Conservation (phyloP, 2,113 vertebrate species). For the Noctilio leporinus region DNA sequence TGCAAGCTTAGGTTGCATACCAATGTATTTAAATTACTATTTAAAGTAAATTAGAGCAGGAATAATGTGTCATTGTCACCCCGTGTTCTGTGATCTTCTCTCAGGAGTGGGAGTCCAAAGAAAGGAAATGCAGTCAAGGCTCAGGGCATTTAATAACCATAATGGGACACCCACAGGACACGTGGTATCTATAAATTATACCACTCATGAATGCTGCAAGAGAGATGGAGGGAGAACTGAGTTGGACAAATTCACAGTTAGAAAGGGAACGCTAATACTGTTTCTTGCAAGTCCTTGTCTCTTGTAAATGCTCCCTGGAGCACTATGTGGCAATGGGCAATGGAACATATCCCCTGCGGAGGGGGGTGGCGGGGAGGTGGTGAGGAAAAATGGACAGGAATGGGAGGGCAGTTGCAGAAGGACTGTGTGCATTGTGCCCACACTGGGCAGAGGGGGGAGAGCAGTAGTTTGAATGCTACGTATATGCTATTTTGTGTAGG, state of each 20-base stretch:
- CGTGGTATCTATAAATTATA: background rate
- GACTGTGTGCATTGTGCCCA: background rate
- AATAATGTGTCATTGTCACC: background rate
- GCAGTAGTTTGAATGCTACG: background rate
- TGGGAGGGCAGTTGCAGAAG: too few relatives aligned
- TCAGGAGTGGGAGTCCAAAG: background rate
- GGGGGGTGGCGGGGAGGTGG: background rate
- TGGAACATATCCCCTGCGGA: background rate
- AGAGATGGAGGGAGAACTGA: background rate
- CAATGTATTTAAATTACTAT: background rate
- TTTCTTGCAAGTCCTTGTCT: background rate
- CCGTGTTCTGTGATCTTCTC: background rate
- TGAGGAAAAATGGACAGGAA: too few relatives aligned
- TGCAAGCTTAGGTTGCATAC: background rate
- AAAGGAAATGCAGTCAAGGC: background rate
- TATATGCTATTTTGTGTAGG: background rate
- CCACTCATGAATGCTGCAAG: background rate
- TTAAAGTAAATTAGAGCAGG: constrained; percentile 3
- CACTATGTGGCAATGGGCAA: background rate
- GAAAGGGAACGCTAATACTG: background rate
- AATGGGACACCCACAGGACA: background rate
- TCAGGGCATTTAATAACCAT: background rate
- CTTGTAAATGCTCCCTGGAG: background rate
- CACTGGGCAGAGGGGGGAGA: background rate
- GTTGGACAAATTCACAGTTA: background rate